phyloP scores from a whole-genome alignment of 2,113 vertebrate species.

The Sylvia atricapilla region DNA sequence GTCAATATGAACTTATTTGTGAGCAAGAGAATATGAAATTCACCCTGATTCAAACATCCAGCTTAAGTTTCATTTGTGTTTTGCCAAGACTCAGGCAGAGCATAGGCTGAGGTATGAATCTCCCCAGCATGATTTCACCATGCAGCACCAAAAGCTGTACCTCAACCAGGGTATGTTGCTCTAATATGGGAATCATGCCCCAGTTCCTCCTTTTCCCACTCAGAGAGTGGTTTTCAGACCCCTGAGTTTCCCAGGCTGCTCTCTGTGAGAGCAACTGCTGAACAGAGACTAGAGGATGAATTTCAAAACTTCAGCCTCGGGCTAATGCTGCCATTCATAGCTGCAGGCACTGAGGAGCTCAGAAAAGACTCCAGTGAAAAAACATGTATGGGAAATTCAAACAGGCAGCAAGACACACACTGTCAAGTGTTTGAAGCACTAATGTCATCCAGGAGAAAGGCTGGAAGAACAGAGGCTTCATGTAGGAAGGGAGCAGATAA shows the following conservation, averaged over 20 bases:
- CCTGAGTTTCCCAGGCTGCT: background rate
- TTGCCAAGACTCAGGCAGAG: background rate
- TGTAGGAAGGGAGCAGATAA: background rate
- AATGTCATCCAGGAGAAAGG: background rate
- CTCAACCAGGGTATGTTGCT: background rate
- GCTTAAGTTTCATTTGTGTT: background rate
- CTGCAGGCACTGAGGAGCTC: background rate
- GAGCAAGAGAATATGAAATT: background rate
- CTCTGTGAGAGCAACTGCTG: background rate
- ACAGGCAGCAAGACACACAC: background rate
- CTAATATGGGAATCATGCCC: background rate
- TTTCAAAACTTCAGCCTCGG: background rate
- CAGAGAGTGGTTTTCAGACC: background rate
- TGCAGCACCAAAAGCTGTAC: background rate
- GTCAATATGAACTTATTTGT: background rate
- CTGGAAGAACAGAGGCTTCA: background rate
- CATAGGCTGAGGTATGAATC: background rate
- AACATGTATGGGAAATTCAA: background rate
- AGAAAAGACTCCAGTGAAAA: background rate
- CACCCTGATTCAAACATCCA: background rate
- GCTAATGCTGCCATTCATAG: background rate
- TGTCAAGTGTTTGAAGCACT: constrained; percentile 9
- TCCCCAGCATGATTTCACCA: background rate
- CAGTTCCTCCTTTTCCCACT: background rate
- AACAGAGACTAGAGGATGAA: background rate